Conservation (phyloP, 2,797 vertebrate genomes). For the Hoplostethus atlanticus region DNA sequence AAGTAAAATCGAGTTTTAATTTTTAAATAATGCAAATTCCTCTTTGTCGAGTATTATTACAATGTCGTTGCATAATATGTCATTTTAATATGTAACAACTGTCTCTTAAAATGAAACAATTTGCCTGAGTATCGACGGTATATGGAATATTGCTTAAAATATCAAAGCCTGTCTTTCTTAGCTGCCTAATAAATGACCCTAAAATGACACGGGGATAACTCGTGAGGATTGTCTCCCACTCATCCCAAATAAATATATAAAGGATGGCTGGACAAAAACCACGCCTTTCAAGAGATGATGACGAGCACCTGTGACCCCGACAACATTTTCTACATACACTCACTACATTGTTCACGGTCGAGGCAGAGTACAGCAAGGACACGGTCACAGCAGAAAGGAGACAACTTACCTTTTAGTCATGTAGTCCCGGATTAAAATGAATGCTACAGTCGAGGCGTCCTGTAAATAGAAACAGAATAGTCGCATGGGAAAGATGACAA, state of each 20-base stretch:
- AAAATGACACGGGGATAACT: constrained; percentile 33
- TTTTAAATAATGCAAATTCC: constrained; percentile 7
- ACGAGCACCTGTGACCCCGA: constrained; percentile 87
- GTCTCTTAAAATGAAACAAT: constrained; percentile 13
- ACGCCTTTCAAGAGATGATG: constrained; percentile 87
- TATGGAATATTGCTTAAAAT: neutral
- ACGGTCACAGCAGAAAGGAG: constrained; percentile 68
- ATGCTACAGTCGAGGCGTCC: constrained; percentile 67
- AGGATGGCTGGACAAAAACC: constrained; percentile 83
- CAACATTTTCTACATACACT: constrained; percentile 60
- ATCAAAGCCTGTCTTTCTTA: constrained; percentile 14
- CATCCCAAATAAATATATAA: constrained; percentile 80
- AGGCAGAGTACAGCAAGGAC: constrained; percentile 72
- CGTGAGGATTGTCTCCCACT: constrained; percentile 41
- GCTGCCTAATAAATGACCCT: constrained; percentile 11
- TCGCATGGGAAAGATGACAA: constrained; percentile 73
- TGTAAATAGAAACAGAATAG: constrained; percentile 74
- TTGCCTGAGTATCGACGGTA: neutral
- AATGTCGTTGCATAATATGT: too few species aligned
- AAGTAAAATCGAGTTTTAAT: neutral
- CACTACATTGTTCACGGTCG: constrained; percentile 45
- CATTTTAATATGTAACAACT: constrained; percentile 5
- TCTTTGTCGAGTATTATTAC: neutral
- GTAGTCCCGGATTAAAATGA: constrained; percentile 76
- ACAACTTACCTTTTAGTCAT: constrained; percentile 82